Conservation (phyloP, 2,113 vertebrate genomes). For the Etheostoma cragini region DNA sequence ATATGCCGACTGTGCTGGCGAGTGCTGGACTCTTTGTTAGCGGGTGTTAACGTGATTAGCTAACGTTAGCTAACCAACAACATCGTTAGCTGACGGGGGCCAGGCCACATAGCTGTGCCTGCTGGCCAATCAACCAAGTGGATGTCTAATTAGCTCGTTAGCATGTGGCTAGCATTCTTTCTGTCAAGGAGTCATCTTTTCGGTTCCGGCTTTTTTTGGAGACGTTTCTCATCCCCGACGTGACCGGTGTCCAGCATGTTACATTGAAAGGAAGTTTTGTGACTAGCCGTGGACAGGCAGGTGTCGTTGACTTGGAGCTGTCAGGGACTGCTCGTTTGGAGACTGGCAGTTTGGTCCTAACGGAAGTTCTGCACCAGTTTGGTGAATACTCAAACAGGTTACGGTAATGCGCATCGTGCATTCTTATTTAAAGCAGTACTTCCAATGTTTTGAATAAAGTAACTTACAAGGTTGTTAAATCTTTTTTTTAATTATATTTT, state of each 20-base stretch:
- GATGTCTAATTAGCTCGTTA: constrained; percentile 43
- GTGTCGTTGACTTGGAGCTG: constrained; percentile 7
- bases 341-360: not conserved
- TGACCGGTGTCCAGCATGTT: not conserved
- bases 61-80: constrained; percentile 60
- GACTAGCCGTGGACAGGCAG: not conserved
- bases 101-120: constrained; percentile 65
- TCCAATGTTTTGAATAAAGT: not conserved
- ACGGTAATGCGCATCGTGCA: too few relatives aligned
- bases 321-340: not conserved
- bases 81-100: constrained; percentile 50
- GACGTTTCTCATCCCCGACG: not conserved
- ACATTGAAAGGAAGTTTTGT: not conserved
- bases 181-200: not conserved
- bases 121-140: constrained; percentile 57
- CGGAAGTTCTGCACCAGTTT: not conserved
- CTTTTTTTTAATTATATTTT: too few relatives aligned
- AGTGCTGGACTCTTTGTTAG: constrained; percentile 73
- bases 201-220: not conserved
- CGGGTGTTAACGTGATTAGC: constrained; percentile 74
- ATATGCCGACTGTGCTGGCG: not conserved
- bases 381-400: not conserved
- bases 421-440: too few relatives aligned
- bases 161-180: constrained; percentile 16
- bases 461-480: not conserved